A percentile compares a stretch with the other conserved stretches of the same genome.
Conservation (phyloP, 2,113 vertebrate genomes). For the Tretioscincus oriximinensis region DNA sequence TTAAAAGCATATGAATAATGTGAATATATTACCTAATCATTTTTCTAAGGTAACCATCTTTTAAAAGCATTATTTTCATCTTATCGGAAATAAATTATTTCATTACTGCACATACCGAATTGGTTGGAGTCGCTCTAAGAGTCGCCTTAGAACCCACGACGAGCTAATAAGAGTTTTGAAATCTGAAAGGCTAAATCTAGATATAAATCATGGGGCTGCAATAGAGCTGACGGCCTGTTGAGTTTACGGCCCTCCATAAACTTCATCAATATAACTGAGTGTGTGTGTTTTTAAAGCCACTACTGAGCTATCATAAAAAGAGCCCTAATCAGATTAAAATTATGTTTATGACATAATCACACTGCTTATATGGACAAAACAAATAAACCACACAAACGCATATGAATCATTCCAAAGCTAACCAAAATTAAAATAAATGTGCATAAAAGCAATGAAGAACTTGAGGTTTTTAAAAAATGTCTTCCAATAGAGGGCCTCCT, state of each 20-base stretch:
- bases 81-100: slow-evolving; percentile 31
- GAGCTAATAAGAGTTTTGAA: slow-evolving; percentile 59
- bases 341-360: slow-evolving; percentile 62
- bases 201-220: slow-evolving; percentile 65
- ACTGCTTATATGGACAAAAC: slow-evolving; percentile 57
- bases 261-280: slow-evolving; percentile 60
- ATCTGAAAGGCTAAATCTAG: slow-evolving; percentile 46
- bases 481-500: not conserved
- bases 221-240: slow-evolving; percentile 55
- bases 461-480: slow-evolving; percentile 10
- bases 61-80: slow-evolving; percentile 41
- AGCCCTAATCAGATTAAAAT: slow-evolving; percentile 61
- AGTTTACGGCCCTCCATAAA: slow-evolving; percentile 67
- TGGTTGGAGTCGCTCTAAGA: slow-evolving; percentile 26
- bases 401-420: slow-evolving; percentile 10
- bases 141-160: slow-evolving; percentile 48
- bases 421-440: slow-evolving; percentile 1
- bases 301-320: slow-evolving; percentile 58
- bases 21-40: not conserved
- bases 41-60: slow-evolving; percentile 16
- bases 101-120: slow-evolving; percentile 12
- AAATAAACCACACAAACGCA: slow-evolving; percentile 53
- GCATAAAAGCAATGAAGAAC: not conserved
- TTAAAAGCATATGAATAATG: not conserved
- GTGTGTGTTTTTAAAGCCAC: slow-evolving; percentile 2